Evolutionary conservation across 2,888 invertebrate genomes (phyloP), one percentile per base, ranked within the genome.

Genomic region (Epicampocera succincta): DNA sequence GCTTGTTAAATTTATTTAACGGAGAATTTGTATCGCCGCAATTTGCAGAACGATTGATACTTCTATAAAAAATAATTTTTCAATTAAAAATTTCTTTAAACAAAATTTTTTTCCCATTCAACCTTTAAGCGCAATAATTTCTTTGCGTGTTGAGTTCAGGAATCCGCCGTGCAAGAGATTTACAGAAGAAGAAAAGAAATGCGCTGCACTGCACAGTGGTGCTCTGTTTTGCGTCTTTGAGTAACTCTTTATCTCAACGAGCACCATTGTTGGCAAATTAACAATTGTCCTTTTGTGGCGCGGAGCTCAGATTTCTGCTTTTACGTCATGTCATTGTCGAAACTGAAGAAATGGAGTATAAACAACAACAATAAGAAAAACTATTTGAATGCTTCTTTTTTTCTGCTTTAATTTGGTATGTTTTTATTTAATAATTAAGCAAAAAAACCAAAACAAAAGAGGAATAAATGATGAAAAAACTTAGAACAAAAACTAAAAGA

Each of bases 231-330:
- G n/a, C 44, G 61, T 29, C 11, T 48, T 56, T 46, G 56, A 46
- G 56, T 56, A 38, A 46, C 48, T 48, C 69, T 58, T 48, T 38
- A 48, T 33, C 48, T 56, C 21, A 12, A 56, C 40, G 61, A 76
- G 63, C 46, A n/a, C 72, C 25, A 71, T 75, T 80, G 80, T 76
- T 72, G 63, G 52, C 12, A 68, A 72, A 80, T 80, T 68, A 72
- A 80, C 76, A 72, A 80, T 80, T 80, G 76, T 80, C 66, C 72
- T 80, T 80, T 69, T 68, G 78, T 66, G 72, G 78, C 42, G 54
- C 60, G 60, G 40, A 33, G 13, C 40, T 58, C 65, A n/a, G n/a
- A 42, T 65, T 33, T 46, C 40, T 42, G 17, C 68, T 21, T 52
- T 60, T 19, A n/a, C 25, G 21, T 66, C 71, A 50, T 50, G 48